A percentile compares a stretch with the other conserved stretches of the same genome.
phyloP scores from a whole-genome alignment of 2,113 vertebrate genomes.

The Chionodraco myersi region DNA sequence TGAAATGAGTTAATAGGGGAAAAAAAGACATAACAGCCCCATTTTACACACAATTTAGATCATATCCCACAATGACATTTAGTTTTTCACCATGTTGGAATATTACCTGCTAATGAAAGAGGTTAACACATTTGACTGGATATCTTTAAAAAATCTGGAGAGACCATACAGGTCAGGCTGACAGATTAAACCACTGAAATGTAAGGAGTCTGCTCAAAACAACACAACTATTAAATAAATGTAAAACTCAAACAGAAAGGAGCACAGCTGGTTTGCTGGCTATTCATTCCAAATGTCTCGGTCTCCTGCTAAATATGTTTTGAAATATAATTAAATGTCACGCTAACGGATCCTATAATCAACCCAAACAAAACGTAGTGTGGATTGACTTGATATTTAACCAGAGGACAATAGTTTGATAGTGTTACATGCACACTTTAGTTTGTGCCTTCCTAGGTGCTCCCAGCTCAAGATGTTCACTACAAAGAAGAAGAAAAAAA shows the following conservation, averaged over 20 bases:
- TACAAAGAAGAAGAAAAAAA: not conserved
- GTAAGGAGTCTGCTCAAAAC: constrained; percentile 50
- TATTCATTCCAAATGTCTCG: constrained; percentile 48
- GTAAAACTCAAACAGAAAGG: not conserved
- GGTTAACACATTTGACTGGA: constrained; percentile 52
- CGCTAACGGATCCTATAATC: constrained; percentile 45
- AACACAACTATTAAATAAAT: not conserved
- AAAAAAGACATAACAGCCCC: constrained; percentile 14
- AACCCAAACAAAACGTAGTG: constrained; percentile 30
- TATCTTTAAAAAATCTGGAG: constrained; percentile 52
- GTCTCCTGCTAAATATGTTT: constrained; percentile 56
- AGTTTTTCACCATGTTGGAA: constrained; percentile 39
- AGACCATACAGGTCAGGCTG: not conserved
- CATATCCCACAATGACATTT: constrained; percentile 41
- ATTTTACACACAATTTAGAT: constrained; percentile 46
- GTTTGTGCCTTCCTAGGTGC: constrained; percentile 27
- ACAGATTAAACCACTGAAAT: constrained; percentile 68
- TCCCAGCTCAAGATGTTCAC: constrained; percentile 30
- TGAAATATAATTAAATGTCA: constrained; percentile 56
- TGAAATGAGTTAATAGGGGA: constrained; percentile 12
- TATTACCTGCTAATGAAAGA: constrained; percentile 26
- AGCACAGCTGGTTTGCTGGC: constrained; percentile 27
- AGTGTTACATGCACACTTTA: constrained; percentile 59
- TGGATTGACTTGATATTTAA: constrained; percentile 24
- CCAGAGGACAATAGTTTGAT: constrained; percentile 33